A percentile compares a stretch with the other conserved stretches of the same genome.
Conservation (phyloP, 2,797 vertebrate species). For the Macroramphosus scolopax region DNA sequence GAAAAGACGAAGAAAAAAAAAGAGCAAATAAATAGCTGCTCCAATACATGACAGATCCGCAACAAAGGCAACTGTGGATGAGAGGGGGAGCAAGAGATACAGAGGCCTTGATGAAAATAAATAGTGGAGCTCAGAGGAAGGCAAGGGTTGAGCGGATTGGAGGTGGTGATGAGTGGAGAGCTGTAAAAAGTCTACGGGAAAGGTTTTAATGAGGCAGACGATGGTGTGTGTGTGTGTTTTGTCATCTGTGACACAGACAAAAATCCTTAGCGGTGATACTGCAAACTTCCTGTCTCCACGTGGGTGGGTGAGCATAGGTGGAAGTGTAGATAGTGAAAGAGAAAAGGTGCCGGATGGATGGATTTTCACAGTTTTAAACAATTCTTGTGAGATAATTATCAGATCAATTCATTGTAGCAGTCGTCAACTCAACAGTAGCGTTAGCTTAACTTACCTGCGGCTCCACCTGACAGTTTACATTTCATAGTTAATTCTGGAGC, state of each 20-base stretch:
- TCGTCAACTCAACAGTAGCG: no score
- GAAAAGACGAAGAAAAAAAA: no score
- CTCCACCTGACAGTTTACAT: no score
- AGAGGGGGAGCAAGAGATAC: conserved; percentile 21
- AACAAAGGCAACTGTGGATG: conserved; percentile 80
- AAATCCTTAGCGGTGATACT: conserved; percentile 63
- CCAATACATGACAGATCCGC: conserved; percentile 90
- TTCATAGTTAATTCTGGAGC: no score
- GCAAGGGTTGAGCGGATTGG: conserved; percentile 69
- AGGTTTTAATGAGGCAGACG: conserved; percentile 93
- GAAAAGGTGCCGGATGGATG: neutral
- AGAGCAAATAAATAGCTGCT: conserved; percentile 97
- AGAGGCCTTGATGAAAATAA: conserved; percentile 87
- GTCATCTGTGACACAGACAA: conserved; percentile 66
- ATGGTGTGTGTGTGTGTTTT: conserved; percentile 40
- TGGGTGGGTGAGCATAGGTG: conserved; percentile 40
- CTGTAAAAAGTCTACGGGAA: conserved; percentile 92
- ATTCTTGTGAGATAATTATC: no score
- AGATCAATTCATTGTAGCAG: no score
- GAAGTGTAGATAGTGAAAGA: conserved; percentile 3
- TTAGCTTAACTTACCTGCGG: no score
- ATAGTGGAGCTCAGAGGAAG: conserved; percentile 87
- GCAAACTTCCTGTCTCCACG: conserved; percentile 50
- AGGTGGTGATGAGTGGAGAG: conserved; percentile 86
- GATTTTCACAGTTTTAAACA: no score